phyloP scores from a whole-genome alignment of 2,113 vertebrate genomes.

The Eubucco bourcierii region DNA sequence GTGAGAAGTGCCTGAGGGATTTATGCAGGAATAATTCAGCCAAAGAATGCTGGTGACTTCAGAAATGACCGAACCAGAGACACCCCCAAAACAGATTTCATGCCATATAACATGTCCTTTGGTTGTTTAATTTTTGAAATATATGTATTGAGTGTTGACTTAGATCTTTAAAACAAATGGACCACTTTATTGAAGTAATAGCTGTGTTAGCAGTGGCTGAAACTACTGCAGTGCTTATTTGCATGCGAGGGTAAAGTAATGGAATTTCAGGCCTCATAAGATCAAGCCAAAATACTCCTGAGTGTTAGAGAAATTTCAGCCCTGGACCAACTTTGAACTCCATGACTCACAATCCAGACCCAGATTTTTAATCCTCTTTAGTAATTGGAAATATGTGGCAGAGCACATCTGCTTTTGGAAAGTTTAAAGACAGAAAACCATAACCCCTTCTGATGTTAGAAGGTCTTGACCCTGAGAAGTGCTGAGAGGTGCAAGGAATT shows the following conservation, averaged over 20 bases:
- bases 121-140: conserved; percentile 27
- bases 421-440: neutral
- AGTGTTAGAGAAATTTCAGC: conserved; percentile 25
- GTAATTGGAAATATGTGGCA: neutral
- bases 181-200: conserved; percentile 41
- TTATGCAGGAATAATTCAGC: neutral
- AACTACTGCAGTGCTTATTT: conserved; percentile 4
- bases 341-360: neutral
- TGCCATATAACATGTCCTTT: neutral
- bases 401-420: neutral
- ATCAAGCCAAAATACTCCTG: conserved; percentile 2
- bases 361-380: neutral
- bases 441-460: neutral
- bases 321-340: conserved; percentile 10
- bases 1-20: neutral
- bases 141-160: conserved; percentile 15
- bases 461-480: neutral
- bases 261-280: conserved; percentile 12
- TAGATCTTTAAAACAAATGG: conserved; percentile 57
- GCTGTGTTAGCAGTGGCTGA: neutral
- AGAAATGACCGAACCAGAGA: neutral
- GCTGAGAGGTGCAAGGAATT: neutral
- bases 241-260: neutral
- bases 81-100: neutral
- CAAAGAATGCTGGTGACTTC: neutral